A percentile compares a stretch with the other conserved stretches of the same genome.
These are phyloP conservation scores for Trichomalopsis sarcophagae DNA, from an alignment of 1,140 invertebrate species.

Conservation along the genomic window DNA sequence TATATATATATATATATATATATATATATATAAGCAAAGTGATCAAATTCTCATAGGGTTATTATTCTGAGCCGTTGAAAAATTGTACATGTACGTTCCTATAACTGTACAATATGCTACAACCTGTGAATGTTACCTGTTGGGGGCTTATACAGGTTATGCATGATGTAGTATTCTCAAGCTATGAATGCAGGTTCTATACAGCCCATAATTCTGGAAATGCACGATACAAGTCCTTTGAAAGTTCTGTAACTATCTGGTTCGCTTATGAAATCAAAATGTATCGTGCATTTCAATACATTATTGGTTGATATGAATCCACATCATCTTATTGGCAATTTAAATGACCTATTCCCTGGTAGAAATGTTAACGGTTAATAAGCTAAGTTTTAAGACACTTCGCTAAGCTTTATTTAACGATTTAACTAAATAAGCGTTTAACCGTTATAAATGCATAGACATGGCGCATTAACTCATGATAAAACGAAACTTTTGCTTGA, in stretches of 20 bases:
- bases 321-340: conserved; percentile 26
- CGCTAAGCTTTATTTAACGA: too few species aligned
- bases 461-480: too few species aligned
- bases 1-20: too few species aligned
- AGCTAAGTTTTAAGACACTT: too few species aligned
- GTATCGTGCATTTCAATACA: conserved; percentile 15
- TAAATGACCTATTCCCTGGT: neutral
- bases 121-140: conserved; percentile 26
- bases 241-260: neutral
- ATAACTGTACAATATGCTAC: conserved; percentile 3
- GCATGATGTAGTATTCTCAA: neutral
- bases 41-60: conserved; percentile 25
- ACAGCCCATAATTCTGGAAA: neutral
- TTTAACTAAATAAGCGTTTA: too few species aligned
- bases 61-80: conserved; percentile 26
- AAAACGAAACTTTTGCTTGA: too few species aligned
- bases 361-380: too few species aligned
- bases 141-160: conserved; percentile 22
- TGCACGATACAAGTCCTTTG: neutral
- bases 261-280: neutral
- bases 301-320: neutral
- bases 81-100: conserved; percentile 41
- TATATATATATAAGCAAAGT: conserved; percentile 25
- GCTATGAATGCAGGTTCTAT: neutral
- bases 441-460: too few species aligned